These are phyloP conservation scores for Helicoverpa armigera DNA, from an alignment of 1,140 invertebrate species.

Conservation along the genomic window DNA sequence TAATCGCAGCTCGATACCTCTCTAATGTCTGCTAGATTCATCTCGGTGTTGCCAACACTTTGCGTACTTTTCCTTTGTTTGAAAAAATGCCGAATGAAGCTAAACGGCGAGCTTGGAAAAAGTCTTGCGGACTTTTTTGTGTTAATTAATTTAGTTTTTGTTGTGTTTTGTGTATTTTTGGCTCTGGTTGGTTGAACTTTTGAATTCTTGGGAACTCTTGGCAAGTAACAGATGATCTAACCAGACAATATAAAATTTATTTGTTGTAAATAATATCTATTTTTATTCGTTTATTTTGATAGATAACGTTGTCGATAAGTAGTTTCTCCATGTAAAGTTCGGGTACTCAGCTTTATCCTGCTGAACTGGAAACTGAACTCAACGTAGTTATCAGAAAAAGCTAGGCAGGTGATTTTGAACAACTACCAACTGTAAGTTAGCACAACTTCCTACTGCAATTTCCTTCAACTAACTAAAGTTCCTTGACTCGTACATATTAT, in stretches of 20 bases:
- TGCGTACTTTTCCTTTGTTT: slow-evolving; percentile 9
- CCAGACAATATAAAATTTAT: no score
- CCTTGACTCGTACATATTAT: slow-evolving; percentile 34
- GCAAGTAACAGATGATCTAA: no score
- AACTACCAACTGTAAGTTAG: background rate
- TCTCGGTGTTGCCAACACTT: background rate
- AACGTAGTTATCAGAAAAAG: no score
- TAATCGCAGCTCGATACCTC: slow-evolving; percentile 20
- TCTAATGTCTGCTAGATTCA: slow-evolving; percentile 32
- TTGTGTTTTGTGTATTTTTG: background rate
- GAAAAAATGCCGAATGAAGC: background rate
- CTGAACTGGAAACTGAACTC: no score
- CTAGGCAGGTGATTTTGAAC: background rate
- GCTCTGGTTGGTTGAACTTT: no score
- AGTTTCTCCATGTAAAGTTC: no score
- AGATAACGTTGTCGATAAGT: no score
- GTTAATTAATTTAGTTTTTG: background rate
- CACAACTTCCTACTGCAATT: background rate
- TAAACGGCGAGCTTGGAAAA: background rate
- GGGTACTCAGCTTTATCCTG: no score
- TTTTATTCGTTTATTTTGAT: no score
- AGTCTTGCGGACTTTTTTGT: background rate
- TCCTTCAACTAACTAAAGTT: background rate
- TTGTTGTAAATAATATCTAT: no score
- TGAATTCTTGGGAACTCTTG: no score